A percentile compares a stretch with the other conserved stretches of the same genome.
Conservation (phyloP, 2,888 invertebrate genomes). For the Abrostola tripartita region DNA sequence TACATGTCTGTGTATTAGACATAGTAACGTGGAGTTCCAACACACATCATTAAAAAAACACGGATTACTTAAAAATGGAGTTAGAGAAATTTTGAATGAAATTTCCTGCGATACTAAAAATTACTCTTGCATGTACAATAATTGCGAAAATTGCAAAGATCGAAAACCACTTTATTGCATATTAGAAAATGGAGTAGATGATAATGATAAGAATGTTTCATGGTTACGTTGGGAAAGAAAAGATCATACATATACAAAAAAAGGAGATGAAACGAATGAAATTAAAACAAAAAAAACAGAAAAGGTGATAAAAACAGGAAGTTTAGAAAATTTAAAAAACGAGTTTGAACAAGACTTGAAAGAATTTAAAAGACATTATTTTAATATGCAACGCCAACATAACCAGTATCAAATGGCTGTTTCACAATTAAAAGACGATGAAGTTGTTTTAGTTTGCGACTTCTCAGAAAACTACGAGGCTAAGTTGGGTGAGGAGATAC, state of each 20-base stretch:
- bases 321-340: conserved; percentile 2
- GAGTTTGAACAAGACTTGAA: not conserved
- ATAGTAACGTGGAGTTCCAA: too few relatives aligned
- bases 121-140: too few relatives aligned
- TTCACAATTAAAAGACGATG: conserved; percentile 5
- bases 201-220: conserved; percentile 5
- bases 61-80: too few relatives aligned
- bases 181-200: conserved; percentile 6
- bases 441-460: conserved; percentile 19
- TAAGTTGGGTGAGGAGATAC: conserved; percentile 22
- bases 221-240: conserved; percentile 12
- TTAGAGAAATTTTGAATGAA: too few relatives aligned
- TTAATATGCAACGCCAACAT: conserved; percentile 2
- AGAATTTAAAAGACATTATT: conserved; percentile 8
- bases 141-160: too few relatives aligned
- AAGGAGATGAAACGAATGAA: conserved; percentile 10
- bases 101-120: too few relatives aligned
- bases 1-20: too few relatives aligned
- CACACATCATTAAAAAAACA: too few relatives aligned
- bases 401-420: not conserved
- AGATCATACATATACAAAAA: conserved; percentile 5
- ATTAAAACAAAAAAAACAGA: conserved; percentile 21
- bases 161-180: too few relatives aligned
- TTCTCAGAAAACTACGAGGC: conserved; percentile 25
- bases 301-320: conserved; percentile 4